Evolutionary conservation across 2,888 invertebrate species (phyloP), one percentile per base, ranked within the genome.

Genomic region (Diaphora mendica): DNA sequence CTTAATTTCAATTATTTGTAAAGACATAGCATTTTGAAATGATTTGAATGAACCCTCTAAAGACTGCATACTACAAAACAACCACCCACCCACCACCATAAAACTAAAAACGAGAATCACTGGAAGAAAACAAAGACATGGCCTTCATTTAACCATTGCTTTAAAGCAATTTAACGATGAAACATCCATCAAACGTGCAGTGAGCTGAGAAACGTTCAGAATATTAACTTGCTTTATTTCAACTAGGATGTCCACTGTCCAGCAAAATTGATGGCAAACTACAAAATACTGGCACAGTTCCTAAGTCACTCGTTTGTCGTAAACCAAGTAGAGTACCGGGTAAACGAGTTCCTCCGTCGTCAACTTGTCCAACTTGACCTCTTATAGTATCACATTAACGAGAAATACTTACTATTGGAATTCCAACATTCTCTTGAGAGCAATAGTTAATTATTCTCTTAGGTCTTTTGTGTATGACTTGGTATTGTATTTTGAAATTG

Each of bases 351-450:
- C 55, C 48, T 67, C 30, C 7, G 67, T 67, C 30, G 67, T n/a
- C 67, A 67, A 48, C 15, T 67, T 44, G 44, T 17, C 2, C 20
- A 67, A 67, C 67, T 67, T 39, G 39, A 67, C 44, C 44, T 26
- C 44, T 44, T 48, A n/a, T n/a, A 44, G 67, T 67, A 48, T 15
- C 48, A 67, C 26, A 67, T 67, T 67, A 67, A 39, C 67, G 42
- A 48, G 20, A 44, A 9, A 15, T 67, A n/a, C 67, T 26, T 17
- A n/a, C 55, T 55, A n/a, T n/a, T 26, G 55, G 26, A 26, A n/a
- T 55, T 55, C n/a, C 11, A 55, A 55, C n/a, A 55, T 51, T 51
- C 51, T 51, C 51, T 51, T 51, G 51, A 23, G 23, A 23, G 51
- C 48, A 17, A 51, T 23, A 23, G 51, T 23, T 51, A 23, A 51